Evolutionary conservation across 2,113 vertebrate species (phyloP).

Genomic region (Antechinus stuartii): DNA sequence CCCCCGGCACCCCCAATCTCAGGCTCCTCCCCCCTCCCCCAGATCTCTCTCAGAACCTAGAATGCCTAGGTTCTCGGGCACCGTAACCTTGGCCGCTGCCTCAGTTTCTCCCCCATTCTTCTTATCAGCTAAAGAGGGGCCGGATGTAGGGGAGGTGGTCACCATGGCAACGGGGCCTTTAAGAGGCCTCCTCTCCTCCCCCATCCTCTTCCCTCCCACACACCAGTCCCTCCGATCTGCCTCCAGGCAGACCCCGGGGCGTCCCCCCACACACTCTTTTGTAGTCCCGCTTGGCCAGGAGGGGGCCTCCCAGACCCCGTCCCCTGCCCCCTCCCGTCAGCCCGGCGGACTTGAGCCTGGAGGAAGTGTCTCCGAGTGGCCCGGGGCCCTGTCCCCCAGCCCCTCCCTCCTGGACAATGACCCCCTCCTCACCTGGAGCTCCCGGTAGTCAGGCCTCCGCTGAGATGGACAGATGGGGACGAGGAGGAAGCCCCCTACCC

Average conservation of each 20-base stretch:
- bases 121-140: not conserved
- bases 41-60: not conserved
- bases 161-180: conserved; percentile 70
- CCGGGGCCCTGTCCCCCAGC: not conserved
- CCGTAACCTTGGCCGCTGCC: not conserved
- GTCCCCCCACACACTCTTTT: not conserved
- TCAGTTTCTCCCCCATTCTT: not conserved
- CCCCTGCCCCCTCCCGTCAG: not conserved
- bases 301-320: not conserved
- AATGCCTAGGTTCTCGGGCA: not conserved
- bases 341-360: not conserved
- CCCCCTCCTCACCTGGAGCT: not conserved
- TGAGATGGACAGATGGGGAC: not conserved
- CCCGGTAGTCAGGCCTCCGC: conserved; percentile 2
- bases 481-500: not conserved
- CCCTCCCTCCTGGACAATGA: not conserved
- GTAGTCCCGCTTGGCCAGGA: not conserved
- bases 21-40: not conserved
- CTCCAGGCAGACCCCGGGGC: not conserved
- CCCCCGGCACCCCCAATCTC: not conserved
- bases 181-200: conserved; percentile 52
- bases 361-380: not conserved
- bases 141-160: conserved; percentile 59
- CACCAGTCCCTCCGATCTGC: conserved; percentile 22
- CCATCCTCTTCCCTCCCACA: conserved; percentile 50